Evolutionary conservation across 2,888 invertebrate species (phyloP).

Genomic region (Pterobdella sp.): DNA sequence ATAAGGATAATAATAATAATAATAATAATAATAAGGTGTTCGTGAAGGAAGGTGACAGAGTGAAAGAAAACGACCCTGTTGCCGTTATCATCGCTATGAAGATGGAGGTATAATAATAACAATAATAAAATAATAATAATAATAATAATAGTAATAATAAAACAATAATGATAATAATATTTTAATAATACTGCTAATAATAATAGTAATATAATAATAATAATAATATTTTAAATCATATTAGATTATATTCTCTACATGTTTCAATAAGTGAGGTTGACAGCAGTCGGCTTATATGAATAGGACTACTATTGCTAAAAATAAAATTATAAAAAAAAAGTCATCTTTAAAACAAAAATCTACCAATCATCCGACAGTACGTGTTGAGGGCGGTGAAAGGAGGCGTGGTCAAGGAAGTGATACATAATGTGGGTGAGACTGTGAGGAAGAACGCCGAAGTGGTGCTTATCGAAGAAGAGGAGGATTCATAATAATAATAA

Average conservation of each 20-base stretch:
- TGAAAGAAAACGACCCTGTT: constrained; percentile 78
- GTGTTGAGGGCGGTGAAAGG: constrained; percentile 74
- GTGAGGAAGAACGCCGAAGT: constrained; percentile 62
- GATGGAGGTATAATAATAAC: constrained; percentile 93
- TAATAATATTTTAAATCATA: background rate
- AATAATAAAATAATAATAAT: background rate
- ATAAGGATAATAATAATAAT: too few species aligned
- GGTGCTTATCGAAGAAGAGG: constrained; percentile 42
- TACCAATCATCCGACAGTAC: constrained; percentile 56
- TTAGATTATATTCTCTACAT: constrained; percentile 4
- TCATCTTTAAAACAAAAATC: background rate
- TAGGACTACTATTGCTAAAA: background rate
- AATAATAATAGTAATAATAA: background rate
- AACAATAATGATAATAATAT: constrained; percentile 13
- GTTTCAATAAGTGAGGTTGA: background rate
- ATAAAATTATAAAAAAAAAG: background rate
- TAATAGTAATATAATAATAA: background rate
- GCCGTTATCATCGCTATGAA: constrained; percentile 97
- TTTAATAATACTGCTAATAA: background rate
- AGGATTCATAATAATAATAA: too few species aligned
- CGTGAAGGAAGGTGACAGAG: constrained; percentile 70
- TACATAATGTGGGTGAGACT: constrained; percentile 69
- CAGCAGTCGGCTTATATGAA: background rate
- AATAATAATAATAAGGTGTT: too few species aligned
- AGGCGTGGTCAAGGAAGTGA: constrained; percentile 67